A percentile compares a stretch with the other conserved stretches of the same genome.
Conservation (phyloP, 2,797 vertebrate genomes). For the Fundulus diaphanus region DNA sequence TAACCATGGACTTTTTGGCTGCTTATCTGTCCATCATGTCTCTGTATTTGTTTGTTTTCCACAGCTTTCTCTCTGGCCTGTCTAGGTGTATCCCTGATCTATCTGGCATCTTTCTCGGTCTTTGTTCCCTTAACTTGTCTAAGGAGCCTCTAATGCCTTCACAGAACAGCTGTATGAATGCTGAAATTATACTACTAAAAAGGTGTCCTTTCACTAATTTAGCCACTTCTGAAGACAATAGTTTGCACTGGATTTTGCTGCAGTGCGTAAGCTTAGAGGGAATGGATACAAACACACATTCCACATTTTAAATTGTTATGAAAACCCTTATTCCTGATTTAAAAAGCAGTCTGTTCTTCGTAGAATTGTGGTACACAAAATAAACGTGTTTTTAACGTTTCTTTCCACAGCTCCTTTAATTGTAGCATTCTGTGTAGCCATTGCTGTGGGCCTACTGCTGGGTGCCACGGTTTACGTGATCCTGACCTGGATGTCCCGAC, state of each 20-base stretch:
- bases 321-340: background rate
- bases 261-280: background rate
- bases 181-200: background rate
- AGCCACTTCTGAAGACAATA: background rate
- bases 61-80: too few relatives aligned
- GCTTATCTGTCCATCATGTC: too few relatives aligned
- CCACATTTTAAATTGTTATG: background rate
- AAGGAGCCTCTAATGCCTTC: background rate
- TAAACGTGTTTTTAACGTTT: conserved; percentile 6
- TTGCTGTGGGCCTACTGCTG: conserved; percentile 89
- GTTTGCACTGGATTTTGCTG: background rate
- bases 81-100: background rate
- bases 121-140: background rate
- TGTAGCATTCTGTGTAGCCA: conserved; percentile 92
- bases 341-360: background rate
- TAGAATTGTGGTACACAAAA: background rate
- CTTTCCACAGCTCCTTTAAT: conserved; percentile 85
- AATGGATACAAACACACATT: background rate
- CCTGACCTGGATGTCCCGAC: conserved; percentile 89
- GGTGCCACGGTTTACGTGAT: conserved; percentile 89
- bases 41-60: too few relatives aligned
- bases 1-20: background rate
- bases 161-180: background rate
- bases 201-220: background rate
- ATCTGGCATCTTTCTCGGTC: background rate